These are phyloP conservation scores for Lasioglossum villosulum DNA, from an alignment of 2,888 invertebrate genomes.

Conservation along the genomic window DNA sequence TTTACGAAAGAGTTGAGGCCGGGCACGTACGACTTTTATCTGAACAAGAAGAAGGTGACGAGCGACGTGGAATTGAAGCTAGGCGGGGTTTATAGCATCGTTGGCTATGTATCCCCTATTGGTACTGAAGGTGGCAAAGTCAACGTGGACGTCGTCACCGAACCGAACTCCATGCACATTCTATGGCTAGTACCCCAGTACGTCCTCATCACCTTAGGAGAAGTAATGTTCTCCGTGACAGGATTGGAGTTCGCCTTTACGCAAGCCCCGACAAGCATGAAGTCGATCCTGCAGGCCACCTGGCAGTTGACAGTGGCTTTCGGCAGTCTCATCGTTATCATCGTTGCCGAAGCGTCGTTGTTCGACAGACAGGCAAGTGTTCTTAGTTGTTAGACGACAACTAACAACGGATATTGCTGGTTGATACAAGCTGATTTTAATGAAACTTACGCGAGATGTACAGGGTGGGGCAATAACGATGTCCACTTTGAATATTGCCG, in stretches of 20 bases:
- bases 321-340: constrained; percentile 96
- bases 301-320: constrained; percentile 97
- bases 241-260: constrained; percentile 98
- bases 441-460: too few species aligned
- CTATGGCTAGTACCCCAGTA: constrained; percentile 96
- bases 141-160: constrained; percentile 85
- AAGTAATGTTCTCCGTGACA: constrained; percentile 98
- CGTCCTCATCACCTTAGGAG: constrained; percentile 95
- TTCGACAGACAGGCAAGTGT: constrained; percentile 90
- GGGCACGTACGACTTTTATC: constrained; percentile 83
- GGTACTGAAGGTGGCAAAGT: background rate
- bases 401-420: too few species aligned
- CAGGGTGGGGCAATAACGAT: too few species aligned
- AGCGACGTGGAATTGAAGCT: constrained; percentile 84
- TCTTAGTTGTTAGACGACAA: background rate
- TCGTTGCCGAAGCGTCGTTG: constrained; percentile 92
- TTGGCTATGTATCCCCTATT: constrained; percentile 83
- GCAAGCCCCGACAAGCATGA: constrained; percentile 96
- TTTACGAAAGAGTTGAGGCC: constrained; percentile 78
- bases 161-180: constrained; percentile 92
- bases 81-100: constrained; percentile 89
- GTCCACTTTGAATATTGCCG: too few species aligned
- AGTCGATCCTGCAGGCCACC: constrained; percentile 95
- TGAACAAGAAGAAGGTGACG: constrained; percentile 81
- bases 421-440: too few species aligned